phyloP scores from a whole-genome alignment of 2,113 vertebrate genomes.

The Notiomystis cincta region DNA sequence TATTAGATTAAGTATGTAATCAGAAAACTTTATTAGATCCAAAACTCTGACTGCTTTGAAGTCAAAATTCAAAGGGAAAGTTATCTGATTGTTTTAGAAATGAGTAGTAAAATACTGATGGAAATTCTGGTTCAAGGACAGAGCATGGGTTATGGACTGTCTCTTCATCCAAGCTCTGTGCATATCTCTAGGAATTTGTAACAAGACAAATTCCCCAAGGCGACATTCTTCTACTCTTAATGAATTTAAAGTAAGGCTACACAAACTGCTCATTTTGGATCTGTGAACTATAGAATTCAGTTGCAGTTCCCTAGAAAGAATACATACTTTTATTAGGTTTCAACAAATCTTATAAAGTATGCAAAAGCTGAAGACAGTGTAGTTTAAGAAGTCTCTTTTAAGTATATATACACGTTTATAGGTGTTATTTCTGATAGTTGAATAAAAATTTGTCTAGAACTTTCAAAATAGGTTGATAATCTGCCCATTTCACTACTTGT shows the following conservation, averaged over 20 bases:
- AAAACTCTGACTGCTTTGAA: slow-evolving; percentile 24
- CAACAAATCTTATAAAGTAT: background rate
- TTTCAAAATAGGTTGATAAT: background rate
- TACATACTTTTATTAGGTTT: background rate
- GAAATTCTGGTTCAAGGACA: background rate
- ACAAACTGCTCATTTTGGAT: background rate
- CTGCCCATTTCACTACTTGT: background rate
- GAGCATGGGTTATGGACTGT: background rate
- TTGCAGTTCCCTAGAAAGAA: background rate
- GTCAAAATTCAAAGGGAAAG: background rate
- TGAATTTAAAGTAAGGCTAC: background rate
- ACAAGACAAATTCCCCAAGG: background rate
- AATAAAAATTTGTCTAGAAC: background rate
- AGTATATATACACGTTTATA: background rate
- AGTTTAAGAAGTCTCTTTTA: background rate
- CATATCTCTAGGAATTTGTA: background rate
- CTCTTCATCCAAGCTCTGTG: background rate
- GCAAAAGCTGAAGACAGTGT: background rate
- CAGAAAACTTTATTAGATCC: background rate
- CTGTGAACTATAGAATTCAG: background rate
- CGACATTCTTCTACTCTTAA: background rate
- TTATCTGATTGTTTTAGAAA: background rate
- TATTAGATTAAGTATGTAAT: slow-evolving; percentile 15
- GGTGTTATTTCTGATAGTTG: background rate
- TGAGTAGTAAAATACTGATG: background rate